These are phyloP conservation scores for Circaetus gallicus DNA, from an alignment of 2,113 vertebrate genomes.

Conservation along the genomic window DNA sequence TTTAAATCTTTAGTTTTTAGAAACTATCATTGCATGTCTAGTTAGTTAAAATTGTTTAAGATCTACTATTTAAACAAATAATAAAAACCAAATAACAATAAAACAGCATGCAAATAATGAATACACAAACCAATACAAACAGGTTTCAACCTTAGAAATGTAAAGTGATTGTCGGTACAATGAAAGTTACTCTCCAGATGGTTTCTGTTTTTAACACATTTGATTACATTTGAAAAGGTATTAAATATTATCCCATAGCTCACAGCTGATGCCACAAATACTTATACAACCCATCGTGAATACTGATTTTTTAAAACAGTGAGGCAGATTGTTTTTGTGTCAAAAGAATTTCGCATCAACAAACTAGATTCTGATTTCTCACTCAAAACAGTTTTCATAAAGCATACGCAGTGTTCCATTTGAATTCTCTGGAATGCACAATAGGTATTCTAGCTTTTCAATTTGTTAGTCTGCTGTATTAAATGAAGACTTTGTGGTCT, in stretches of 20 bases:
- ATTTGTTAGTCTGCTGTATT: not conserved
- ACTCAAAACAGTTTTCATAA: not conserved
- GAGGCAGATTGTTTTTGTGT: not conserved
- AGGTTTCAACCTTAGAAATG: not conserved
- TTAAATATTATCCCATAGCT: not conserved
- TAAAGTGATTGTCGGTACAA: not conserved
- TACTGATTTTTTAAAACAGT: not conserved
- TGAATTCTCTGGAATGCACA: not conserved
- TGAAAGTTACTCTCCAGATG: not conserved
- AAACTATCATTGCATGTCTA: not conserved
- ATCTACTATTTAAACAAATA: not conserved
- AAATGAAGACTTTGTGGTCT: not conserved
- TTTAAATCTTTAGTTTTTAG: not conserved
- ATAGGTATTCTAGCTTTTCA: not conserved
- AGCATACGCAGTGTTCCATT: not conserved
- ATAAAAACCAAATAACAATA: not conserved
- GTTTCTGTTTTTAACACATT: not conserved
- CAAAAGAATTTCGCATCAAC: not conserved
- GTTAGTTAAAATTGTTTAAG: not conserved
- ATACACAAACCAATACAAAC: not conserved
- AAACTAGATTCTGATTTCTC: not conserved
- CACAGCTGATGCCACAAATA: not conserved
- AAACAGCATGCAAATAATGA: not conserved
- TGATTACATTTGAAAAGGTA: not conserved
- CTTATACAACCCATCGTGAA: not conserved